phyloP scores from a whole-genome alignment of 2,888 invertebrate species.

The Carterocephalus palaemon region DNA sequence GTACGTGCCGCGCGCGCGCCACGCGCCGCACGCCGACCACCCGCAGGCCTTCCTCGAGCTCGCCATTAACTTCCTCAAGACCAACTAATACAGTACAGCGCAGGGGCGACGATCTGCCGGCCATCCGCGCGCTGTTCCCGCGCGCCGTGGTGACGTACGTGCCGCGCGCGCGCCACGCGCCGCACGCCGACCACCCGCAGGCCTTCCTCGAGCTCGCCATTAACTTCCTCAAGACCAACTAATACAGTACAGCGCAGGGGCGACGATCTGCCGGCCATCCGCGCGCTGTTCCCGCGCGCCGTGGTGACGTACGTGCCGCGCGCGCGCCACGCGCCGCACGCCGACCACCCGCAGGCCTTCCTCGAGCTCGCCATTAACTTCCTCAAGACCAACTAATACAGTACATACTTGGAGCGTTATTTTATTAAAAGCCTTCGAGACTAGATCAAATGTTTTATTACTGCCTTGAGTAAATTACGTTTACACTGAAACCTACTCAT shows the following conservation, averaged over 20 bases:
- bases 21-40: conserved; percentile 55
- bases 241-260: conserved; percentile 45
- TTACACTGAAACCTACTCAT: no score
- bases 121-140: conserved; percentile 76
- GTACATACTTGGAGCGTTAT: no score
- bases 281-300: conserved; percentile 60
- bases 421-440: no score
- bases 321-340: conserved; percentile 53
- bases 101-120: conserved; percentile 76
- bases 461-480: no score
- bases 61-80: conserved; percentile 57
- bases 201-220: conserved; percentile 64
- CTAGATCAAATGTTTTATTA: no score
- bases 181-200: conserved; percentile 55
- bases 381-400: conserved; percentile 37
- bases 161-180: conserved; percentile 49
- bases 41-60: conserved; percentile 64
- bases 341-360: conserved; percentile 61
- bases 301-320: conserved; percentile 53
- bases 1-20: conserved; percentile 51
- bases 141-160: conserved; percentile 55
- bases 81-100: conserved; percentile 19
- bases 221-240: conserved; percentile 49
- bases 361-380: conserved; percentile 62
- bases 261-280: conserved; percentile 80